Evolutionary conservation across 1,140 invertebrate genomes (phyloP), one percentile per base, ranked within the genome.

Genomic region (Ceratoteleas bidentatus): DNA sequence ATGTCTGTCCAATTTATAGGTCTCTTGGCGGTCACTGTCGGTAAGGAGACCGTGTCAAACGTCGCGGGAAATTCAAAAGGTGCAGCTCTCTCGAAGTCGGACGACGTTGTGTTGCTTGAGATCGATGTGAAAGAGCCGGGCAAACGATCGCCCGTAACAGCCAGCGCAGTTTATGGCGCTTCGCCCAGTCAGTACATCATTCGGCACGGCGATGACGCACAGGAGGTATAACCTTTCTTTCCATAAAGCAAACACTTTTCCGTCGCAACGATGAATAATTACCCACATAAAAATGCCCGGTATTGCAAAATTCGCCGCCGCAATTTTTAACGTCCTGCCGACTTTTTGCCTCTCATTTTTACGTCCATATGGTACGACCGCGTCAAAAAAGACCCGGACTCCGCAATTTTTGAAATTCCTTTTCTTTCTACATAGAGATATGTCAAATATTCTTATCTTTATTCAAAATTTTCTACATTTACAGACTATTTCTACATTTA

Each of bases 101-200:
- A 89, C 52, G 89, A 90, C 70, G 85, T 91, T 66, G 84, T 91
- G 24, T 66, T 91, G 61, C 72, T 91, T 36, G 90, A 91, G 84
- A 89, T 91, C 72, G 88, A 91, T 77, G 85, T 91, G 47, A 91
- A 90, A 82, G 89, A 90, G 75, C 90, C 87, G 64, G 84, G 83
- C 45, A 92, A 92, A 62, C 87, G 91, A 61, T 91, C 90, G 40
- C 91, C 91, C 43, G 61, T 91, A 34, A 69, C 87, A 58, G 85
- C 87, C 0, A 89, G 74, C 13, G 85, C 75, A 40, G 84, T 91
- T 70, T 91, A 91, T 80, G 90, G 89, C 16, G 78, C 86, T 65
- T 72, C 85, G 14, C 76, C 87, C 64, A 87, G 85, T 75, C 90
- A 91, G 73, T 92, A 88, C 61, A 85, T 91, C 81, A 86, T 92